These are phyloP conservation scores for Heliconius himera DNA, from an alignment of 1,140 invertebrate genomes.

Conservation along the genomic window DNA sequence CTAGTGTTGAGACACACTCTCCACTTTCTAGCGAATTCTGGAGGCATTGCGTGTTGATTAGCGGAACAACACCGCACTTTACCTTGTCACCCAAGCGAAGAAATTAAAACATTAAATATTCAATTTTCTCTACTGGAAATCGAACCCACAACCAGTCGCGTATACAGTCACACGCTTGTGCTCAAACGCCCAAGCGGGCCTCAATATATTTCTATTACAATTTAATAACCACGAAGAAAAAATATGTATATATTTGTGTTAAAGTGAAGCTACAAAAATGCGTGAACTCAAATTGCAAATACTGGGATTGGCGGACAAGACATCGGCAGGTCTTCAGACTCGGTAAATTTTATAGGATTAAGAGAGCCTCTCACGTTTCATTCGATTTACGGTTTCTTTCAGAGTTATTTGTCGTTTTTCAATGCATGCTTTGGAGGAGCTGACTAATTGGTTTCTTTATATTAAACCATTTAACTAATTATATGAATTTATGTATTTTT, in stretches of 20 bases:
- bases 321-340: conserved; percentile 66
- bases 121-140: too few relatives aligned
- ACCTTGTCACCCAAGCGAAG: too few relatives aligned
- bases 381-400: conserved; percentile 54
- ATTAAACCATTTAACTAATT: not conserved
- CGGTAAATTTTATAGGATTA: conserved; percentile 68
- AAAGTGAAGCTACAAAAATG: conserved; percentile 66
- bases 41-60: too few relatives aligned
- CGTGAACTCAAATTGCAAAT: conserved; percentile 65
- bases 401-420: conserved; percentile 29
- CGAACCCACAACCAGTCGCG: too few relatives aligned
- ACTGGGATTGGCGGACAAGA: conserved; percentile 61
- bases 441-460: conserved; percentile 3
- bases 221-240: conserved; percentile 7
- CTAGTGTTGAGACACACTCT: too few relatives aligned
- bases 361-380: conserved; percentile 54
- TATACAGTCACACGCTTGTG: too few relatives aligned
- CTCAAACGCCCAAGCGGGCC: not conserved
- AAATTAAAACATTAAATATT: too few relatives aligned
- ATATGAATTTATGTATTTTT: not conserved
- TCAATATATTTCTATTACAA: not conserved
- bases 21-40: too few relatives aligned
- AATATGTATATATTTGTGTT: conserved; percentile 45
- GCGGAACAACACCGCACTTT: too few relatives aligned
- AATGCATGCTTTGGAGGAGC: not conserved